Evolutionary conservation across 2,797 vertebrate species (phyloP).

Genomic region (Fratercula arctica): DNA sequence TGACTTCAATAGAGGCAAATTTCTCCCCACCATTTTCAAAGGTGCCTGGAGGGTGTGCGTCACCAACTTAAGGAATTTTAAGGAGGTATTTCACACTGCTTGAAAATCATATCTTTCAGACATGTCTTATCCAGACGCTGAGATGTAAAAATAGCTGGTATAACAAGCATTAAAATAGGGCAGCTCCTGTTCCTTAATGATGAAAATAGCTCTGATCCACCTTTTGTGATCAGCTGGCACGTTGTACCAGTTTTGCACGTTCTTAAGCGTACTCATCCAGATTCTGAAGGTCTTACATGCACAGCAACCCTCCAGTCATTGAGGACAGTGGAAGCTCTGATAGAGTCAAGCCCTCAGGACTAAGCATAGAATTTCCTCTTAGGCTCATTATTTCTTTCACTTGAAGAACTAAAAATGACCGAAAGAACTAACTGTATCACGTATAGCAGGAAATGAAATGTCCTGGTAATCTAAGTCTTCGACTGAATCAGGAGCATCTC

Average conservation of each 20-base stretch:
- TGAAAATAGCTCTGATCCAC: neutral
- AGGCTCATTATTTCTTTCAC: constrained; percentile 31
- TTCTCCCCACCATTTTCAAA: constrained; percentile 29
- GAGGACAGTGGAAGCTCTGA: neutral
- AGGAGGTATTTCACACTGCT: neutral
- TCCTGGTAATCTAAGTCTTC: neutral
- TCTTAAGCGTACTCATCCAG: constrained; percentile 6
- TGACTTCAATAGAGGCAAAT: constrained; percentile 11
- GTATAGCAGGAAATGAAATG: neutral
- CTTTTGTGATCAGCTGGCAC: neutral
- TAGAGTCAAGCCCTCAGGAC: neutral
- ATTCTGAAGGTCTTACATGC: neutral
- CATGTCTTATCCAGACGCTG: neutral
- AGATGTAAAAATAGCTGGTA: constrained; percentile 16
- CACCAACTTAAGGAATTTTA: constrained; percentile 26
- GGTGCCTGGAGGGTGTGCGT: constrained; percentile 20
- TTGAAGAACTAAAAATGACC: neutral
- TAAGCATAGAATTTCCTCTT: neutral
- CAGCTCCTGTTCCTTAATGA: neutral
- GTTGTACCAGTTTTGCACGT: neutral
- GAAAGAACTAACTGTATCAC: neutral
- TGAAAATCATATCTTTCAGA: neutral
- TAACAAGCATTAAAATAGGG: constrained; percentile 30
- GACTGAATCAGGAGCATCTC: neutral
- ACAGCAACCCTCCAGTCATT: neutral